Conservation (phyloP, 2,113 vertebrate species). For the Megalops atlanticus region DNA sequence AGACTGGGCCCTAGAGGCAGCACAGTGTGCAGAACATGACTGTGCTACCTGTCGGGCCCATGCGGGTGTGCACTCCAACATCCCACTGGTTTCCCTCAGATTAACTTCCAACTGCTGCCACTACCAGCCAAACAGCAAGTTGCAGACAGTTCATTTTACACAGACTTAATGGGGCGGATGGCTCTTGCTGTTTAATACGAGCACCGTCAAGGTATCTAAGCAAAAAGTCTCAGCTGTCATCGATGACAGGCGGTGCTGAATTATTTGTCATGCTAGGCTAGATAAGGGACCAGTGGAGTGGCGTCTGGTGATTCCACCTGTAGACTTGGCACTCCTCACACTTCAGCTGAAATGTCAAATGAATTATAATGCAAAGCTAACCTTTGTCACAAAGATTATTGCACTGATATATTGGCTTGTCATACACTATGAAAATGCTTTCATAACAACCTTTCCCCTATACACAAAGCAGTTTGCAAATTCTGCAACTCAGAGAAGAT, state of each 20-base stretch:
- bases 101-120: slow-evolving; percentile 60
- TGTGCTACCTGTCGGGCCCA: slow-evolving; percentile 39
- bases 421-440: slow-evolving; percentile 40
- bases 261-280: slow-evolving; percentile 74
- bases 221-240: slow-evolving; percentile 73
- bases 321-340: slow-evolving; percentile 44
- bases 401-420: slow-evolving; percentile 53
- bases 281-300: slow-evolving; percentile 62
- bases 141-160: slow-evolving; percentile 79
- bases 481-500: not conserved
- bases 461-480: slow-evolving; percentile 25
- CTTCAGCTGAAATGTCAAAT: slow-evolving; percentile 61
- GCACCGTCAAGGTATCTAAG: slow-evolving; percentile 74
- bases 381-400: slow-evolving; percentile 61
- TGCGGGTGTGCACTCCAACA: slow-evolving; percentile 48
- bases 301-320: slow-evolving; percentile 46
- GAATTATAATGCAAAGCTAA: slow-evolving; percentile 70
- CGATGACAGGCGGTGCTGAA: slow-evolving; percentile 69
- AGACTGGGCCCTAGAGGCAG: slow-evolving; percentile 20
- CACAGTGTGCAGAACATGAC: slow-evolving; percentile 28
- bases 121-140: slow-evolving; percentile 65
- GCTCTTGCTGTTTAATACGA: slow-evolving; percentile 74
- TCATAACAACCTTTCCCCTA: slow-evolving; percentile 34
- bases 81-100: slow-evolving; percentile 54
- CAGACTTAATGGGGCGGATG: slow-evolving; percentile 79